Base-by-base conservation (phyloP, 1,140 invertebrate genomes). In the Bathynomus jamesi region DNA sequence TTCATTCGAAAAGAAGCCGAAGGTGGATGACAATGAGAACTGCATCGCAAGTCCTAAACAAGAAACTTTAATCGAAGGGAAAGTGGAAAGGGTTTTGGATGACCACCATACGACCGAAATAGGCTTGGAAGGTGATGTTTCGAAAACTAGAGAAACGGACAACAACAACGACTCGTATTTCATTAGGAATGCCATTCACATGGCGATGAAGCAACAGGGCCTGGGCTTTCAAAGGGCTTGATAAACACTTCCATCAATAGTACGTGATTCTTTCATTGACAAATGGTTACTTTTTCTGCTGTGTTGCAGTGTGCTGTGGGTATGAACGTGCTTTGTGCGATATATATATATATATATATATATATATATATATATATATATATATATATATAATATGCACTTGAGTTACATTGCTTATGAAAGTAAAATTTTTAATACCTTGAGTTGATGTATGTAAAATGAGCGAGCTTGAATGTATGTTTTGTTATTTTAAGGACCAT, bases 161-260 rank as follows among this genome's bases (percentile, higher is more conserved):
- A 69, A 74, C 32, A 74, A 74, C 60, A 74, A 70, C 68, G 70
- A 70, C 72, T 70, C 69, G 29, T 74, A 67, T 53, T 74, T 74
- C 62, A 68, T 74, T 30, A 69, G 70, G 63, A 68, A 74, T 32
- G 68, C 72, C 53, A 74, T 74, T 32, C 64, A 74, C 32, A 67
- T 74, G 64, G 68, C 72, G 13, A 74, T 74, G 53, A 74, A 74
- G 67, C 72, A 74, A 53, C 72, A 74, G 62, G 72, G 72, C 69
- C 46, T 74, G 53, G 72, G 72, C 46, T 74, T 70, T 61, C 72
- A 74, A 53, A 68, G 70, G 28, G 72, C 72, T 68, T 74, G 72
- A 74, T 74, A 69, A n/a, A 31, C 61, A 60, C 61, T 53, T 60
- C 53, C 53, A 29, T 53, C 21, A 61, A 28, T 46, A 31, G 61